Evolutionary conservation across 2,888 invertebrate genomes (phyloP), one percentile per base, ranked within the genome.

Genomic region (Apamea sordens): DNA sequence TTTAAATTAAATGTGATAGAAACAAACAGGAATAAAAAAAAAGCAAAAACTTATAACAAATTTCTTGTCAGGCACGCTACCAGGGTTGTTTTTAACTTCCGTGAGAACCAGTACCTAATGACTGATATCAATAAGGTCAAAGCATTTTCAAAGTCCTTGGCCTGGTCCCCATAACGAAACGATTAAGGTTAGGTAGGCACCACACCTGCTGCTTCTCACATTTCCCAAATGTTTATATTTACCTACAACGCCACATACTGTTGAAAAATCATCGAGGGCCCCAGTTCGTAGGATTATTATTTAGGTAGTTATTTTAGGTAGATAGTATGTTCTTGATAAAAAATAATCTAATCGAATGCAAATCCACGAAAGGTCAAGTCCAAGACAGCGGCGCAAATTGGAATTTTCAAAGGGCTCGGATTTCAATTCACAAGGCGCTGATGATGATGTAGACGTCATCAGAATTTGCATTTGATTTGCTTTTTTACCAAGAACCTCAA

Each of bases 61-160:
- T 47, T 68, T 28, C 7, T n/a, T 36, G 6, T 28, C 8, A 28
- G 15, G 24, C 50, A 69, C 36, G 36, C n/a, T 36, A 68, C n/a
- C 77, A 47, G 32, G 36, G 28, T 47, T 50, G 15, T 24, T 28
- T 78, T 36, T 50, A 28, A 28, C 32, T 61, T 61, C 28, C 65
- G 59, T 67, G 78, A 32, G 50, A 68, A 41, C 18, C 24, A 68
- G 50, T 59, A 32, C 32, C 32, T 32, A 50, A 61, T 78, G 28
- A 59, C 21, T 41, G 2, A 13, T 47, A 67, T 32, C 59, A 53
- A 69, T 47, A 21, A 47, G 44, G 63, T 71, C 73, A 80, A 44
- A 61, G 81, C 8, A 73, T 44, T 53, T 53, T 28, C 8, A 11
- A 36, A 15, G 63, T n/a, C 80, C 82, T 65, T 70, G 82, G 65